These are phyloP conservation scores for Sebastes minor DNA, from an alignment of 2,797 vertebrate genomes.

Conservation along the genomic window DNA sequence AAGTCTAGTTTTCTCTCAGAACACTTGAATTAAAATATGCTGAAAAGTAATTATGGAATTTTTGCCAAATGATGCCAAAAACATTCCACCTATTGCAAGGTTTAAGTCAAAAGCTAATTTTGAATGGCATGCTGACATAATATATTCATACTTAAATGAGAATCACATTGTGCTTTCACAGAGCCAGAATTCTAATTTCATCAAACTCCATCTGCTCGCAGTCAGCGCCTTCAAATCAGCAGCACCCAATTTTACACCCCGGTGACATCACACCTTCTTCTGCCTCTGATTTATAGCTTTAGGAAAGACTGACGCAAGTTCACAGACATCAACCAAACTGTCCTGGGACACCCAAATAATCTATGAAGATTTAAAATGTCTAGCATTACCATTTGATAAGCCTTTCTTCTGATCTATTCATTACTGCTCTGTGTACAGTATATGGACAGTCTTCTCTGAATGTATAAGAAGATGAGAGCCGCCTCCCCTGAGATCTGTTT, in stretches of 20 bases:
- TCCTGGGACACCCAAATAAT: conserved; percentile 55
- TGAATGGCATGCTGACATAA: conserved; percentile 28
- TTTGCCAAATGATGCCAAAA: no score
- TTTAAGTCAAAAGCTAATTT: conserved; percentile 35
- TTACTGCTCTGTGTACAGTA: conserved; percentile 27
- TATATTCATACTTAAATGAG: conserved; percentile 24
- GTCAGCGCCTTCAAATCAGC: conserved; percentile 31
- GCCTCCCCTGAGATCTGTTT: conserved; percentile 48
- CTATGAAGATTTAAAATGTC: conserved; percentile 46
- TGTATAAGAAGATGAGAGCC: conserved; percentile 46
- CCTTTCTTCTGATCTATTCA: conserved; percentile 12
- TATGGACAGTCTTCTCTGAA: conserved; percentile 36
- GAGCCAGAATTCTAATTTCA: conserved; percentile 21
- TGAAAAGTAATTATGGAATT: no score
- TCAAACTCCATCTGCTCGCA: conserved; percentile 9
- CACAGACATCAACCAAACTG: conserved; percentile 43
- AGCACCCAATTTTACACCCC: conserved; percentile 32
- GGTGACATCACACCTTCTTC: conserved; percentile 60
- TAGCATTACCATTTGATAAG: conserved; percentile 43
- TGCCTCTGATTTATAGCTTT: conserved; percentile 56
- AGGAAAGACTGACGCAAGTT: conserved; percentile 67
- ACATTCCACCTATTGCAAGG: no score
- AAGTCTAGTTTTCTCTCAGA: no score
- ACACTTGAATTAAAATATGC: no score
- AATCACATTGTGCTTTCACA: conserved; percentile 40